Evolutionary conservation across 2,113 vertebrate genomes (phyloP).

Genomic region (Pleuronectes platessa): DNA sequence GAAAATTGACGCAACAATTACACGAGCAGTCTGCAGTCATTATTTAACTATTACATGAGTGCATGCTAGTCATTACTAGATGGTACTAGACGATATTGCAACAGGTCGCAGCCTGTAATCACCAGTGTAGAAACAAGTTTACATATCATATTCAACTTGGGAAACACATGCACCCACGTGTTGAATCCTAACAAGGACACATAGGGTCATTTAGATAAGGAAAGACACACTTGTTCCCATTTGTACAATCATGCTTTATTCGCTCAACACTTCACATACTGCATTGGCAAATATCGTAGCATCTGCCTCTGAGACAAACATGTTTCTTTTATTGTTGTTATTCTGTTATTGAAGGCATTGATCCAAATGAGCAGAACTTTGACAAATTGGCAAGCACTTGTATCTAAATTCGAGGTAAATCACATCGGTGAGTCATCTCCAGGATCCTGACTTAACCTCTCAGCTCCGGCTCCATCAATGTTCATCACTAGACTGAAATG

Average conservation of each 20-base stretch:
- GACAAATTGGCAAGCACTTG: neutral
- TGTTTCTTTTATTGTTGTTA: slow-evolving; percentile 2
- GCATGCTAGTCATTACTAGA: too few relatives aligned
- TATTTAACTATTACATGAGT: neutral
- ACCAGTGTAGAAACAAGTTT: neutral
- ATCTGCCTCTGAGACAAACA: slow-evolving; percentile 25
- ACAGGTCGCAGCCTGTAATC: too few relatives aligned
- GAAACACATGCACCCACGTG: neutral
- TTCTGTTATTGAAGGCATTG: neutral
- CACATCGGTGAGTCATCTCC: slow-evolving; percentile 31
- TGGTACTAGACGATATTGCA: too few relatives aligned
- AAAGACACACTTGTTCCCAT: neutral
- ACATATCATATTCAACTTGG: neutral
- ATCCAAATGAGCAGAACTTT: slow-evolving; percentile 5
- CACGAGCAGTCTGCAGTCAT: neutral
- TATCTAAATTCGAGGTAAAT: slow-evolving; percentile 40
- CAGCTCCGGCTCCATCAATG: neutral
- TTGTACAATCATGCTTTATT: neutral
- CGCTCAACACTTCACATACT: neutral
- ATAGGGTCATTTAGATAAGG: neutral
- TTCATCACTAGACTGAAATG: neutral
- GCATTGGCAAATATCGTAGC: neutral
- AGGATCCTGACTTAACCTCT: slow-evolving; percentile 2
- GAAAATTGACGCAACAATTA: too few relatives aligned
- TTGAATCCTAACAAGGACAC: neutral